Conservation (phyloP, 2,113 vertebrate species). For the Charina bottae region DNA sequence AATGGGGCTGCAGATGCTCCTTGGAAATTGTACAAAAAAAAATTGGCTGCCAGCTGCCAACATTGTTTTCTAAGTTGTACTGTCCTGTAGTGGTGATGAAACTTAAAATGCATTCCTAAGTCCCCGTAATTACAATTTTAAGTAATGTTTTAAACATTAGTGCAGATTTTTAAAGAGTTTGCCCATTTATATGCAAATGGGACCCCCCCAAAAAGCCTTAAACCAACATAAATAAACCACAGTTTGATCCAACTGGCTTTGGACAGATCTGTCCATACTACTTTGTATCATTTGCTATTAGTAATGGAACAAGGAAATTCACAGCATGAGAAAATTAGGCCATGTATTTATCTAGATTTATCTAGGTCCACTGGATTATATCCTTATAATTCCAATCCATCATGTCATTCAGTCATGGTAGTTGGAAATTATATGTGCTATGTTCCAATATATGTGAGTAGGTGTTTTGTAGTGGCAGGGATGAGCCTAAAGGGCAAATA, state of each 20-base stretch:
- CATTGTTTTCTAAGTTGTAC: background rate
- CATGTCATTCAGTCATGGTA: background rate
- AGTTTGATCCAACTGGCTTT: background rate
- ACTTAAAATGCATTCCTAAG: background rate
- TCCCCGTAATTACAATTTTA: background rate
- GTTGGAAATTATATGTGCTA: background rate
- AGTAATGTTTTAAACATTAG: background rate
- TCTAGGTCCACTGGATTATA: background rate
- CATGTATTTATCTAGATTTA: too few relatives aligned
- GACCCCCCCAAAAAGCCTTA: background rate
- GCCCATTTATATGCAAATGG: background rate
- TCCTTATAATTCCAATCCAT: background rate
- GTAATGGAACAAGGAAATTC: background rate
- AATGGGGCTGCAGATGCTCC: background rate
- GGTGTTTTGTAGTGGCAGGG: background rate
- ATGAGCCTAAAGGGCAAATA: background rate
- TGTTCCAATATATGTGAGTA: background rate
- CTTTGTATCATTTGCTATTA: background rate
- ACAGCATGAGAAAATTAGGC: background rate
- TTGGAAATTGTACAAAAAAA: background rate
- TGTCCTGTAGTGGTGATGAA: background rate
- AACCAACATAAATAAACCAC: background rate
- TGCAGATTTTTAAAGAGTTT: background rate
- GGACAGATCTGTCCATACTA: background rate
- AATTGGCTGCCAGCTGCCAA: background rate